A percentile compares a stretch with the other conserved stretches of the same genome.
Conservation (phyloP, 2,113 vertebrate species). For the Nerophis lumbriciformis region DNA sequence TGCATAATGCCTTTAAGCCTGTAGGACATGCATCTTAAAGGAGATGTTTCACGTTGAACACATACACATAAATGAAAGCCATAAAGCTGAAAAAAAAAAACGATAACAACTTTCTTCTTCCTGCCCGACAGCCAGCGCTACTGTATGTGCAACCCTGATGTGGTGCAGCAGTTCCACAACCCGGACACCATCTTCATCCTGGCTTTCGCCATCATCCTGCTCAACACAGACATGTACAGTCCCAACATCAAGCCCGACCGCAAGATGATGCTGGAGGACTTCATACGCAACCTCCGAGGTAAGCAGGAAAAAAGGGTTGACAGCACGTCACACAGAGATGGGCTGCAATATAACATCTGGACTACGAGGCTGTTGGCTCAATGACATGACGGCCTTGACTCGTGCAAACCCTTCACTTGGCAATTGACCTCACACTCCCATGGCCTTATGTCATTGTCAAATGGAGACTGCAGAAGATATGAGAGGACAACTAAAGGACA, state of each 20-base stretch:
- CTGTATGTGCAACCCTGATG: slow-evolving; percentile 98
- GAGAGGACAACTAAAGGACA: slow-evolving; percentile 5
- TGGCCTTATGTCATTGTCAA: slow-evolving; percentile 20
- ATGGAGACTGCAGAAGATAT: slow-evolving; percentile 17
- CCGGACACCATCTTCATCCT: slow-evolving; percentile 99
- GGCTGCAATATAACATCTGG: slow-evolving; percentile 26
- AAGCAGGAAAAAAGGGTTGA: slow-evolving; percentile 29
- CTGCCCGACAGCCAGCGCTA: slow-evolving; percentile 84
- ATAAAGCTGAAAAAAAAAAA: slow-evolving; percentile 19
- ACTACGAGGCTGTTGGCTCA: slow-evolving; percentile 36
- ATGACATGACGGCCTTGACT: slow-evolving; percentile 31
- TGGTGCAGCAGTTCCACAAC: slow-evolving; percentile 98
- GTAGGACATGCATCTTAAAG: slow-evolving; percentile 12
- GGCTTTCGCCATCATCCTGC: slow-evolving; percentile 96
- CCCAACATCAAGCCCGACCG: slow-evolving; percentile 98
- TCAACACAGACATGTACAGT: slow-evolving; percentile 99
- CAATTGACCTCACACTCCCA: slow-evolving; percentile 34
- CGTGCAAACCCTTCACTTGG: slow-evolving; percentile 26
- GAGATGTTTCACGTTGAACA: slow-evolving; percentile 3
- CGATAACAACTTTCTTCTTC: not conserved
- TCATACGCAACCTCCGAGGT: slow-evolving; percentile 96
- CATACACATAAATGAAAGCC: slow-evolving; percentile 38
- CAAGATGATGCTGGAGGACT: slow-evolving; percentile 98
- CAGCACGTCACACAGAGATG: slow-evolving; percentile 12
- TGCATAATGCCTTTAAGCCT: slow-evolving; percentile 3